A percentile compares a stretch with the other conserved stretches of the same genome.
phyloP scores from a whole-genome alignment of 2,888 invertebrate genomes.

The Calliopum simillimum region DNA sequence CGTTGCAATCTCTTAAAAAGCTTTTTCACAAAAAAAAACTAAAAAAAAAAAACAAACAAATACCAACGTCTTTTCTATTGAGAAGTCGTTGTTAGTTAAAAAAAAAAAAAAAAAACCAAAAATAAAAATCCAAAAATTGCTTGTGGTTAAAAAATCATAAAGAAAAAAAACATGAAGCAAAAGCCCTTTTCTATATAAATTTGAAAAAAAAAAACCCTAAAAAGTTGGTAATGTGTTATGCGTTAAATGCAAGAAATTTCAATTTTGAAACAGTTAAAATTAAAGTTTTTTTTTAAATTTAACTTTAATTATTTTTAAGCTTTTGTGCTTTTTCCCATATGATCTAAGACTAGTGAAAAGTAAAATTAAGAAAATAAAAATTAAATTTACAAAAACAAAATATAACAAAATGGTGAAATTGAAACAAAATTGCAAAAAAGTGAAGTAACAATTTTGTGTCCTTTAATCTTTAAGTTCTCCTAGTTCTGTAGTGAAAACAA shows the following conservation, averaged over 20 bases:
- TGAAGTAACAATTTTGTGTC: slow-evolving; percentile 14
- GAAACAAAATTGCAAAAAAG: slow-evolving; percentile 9
- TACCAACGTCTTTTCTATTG: slow-evolving; percentile 13
- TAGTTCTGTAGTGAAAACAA: slow-evolving; percentile 38
- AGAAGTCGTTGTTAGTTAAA: slow-evolving; percentile 16
- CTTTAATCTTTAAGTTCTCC: slow-evolving; percentile 29
- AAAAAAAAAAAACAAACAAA: neutral
- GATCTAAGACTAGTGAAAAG: slow-evolving; percentile 21
- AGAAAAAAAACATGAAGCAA: neutral
- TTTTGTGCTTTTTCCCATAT: slow-evolving; percentile 21
- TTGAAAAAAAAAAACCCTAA: neutral
- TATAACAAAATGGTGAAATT: slow-evolving; percentile 8
- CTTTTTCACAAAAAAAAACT: neutral
- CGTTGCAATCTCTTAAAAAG: no score
- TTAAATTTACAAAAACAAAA: slow-evolving; percentile 14
- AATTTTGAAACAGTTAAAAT: slow-evolving; percentile 1
- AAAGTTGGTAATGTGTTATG: neutral
- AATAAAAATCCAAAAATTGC: neutral
- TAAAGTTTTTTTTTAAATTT: slow-evolving; percentile 7
- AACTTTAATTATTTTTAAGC: slow-evolving; percentile 2
- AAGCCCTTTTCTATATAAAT: neutral
- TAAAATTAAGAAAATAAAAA: slow-evolving; percentile 15
- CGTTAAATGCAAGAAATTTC: slow-evolving; percentile 7
- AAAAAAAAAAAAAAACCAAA: slow-evolving; percentile 5
- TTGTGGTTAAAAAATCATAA: neutral